Conservation (phyloP, 1,140 invertebrate species). For the Bathynomus jamesi region DNA sequence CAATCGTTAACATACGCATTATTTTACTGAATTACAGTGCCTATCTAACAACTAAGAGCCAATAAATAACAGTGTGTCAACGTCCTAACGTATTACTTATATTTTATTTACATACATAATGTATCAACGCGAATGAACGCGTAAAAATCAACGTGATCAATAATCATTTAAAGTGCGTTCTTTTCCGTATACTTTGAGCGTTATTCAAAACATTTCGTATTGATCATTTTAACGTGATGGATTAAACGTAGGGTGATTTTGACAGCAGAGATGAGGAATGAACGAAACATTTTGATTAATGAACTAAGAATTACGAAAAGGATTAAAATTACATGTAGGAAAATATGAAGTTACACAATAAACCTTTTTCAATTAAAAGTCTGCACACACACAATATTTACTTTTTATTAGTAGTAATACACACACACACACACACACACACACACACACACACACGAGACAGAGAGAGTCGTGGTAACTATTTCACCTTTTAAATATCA, state of each 20-base stretch:
- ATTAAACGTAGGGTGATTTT: not conserved
- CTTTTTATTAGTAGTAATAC: no score
- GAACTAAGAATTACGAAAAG: not conserved
- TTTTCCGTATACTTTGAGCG: not conserved
- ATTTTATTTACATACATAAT: not conserved
- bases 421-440: no score
- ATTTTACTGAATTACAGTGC: no score
- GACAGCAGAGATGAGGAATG: not conserved
- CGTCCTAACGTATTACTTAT: no score
- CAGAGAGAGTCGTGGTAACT: no score
- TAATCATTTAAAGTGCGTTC: not conserved
- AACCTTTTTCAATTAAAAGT: not conserved
- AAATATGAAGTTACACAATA: not conserved
- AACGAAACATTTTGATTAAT: not conserved
- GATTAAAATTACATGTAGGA: not conserved
- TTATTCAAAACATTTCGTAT: not conserved
- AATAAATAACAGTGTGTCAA: no score
- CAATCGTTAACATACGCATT: no score
- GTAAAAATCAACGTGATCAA: not conserved
- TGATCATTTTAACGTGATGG: slow-evolving; percentile 1
- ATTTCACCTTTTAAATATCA: no score
- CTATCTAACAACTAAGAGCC: no score
- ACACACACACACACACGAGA: no score
- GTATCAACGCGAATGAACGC: not conserved
- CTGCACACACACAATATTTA: no score